A percentile compares a stretch with the other conserved stretches of the same genome.
These are phyloP conservation scores for Rhadinocentrus ornatus DNA, from an alignment of 2,797 vertebrate genomes.

Conservation along the genomic window DNA sequence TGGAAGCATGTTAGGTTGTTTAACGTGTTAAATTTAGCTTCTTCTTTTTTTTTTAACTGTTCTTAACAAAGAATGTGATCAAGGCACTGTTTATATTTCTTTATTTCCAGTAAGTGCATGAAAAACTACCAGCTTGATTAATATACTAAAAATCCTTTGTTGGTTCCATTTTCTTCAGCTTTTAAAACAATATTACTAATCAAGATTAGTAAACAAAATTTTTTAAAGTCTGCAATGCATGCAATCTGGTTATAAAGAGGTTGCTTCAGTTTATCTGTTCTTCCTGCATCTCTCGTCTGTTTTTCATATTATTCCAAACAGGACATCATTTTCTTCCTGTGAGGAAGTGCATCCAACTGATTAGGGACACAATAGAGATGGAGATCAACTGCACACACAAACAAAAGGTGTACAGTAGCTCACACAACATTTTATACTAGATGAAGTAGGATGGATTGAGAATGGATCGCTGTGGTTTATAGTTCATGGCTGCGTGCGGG, in stretches of 20 bases:
- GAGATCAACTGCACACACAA: slow-evolving; percentile 27
- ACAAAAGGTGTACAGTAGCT: slow-evolving; percentile 18
- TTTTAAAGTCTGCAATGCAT: background rate
- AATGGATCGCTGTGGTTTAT: slow-evolving; percentile 41
- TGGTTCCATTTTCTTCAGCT: background rate
- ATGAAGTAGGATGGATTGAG: slow-evolving; percentile 60
- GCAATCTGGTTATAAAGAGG: slow-evolving; percentile 3
- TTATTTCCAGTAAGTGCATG: background rate
- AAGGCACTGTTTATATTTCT: background rate
- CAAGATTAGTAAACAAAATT: background rate
- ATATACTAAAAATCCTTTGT: background rate
- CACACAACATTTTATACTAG: slow-evolving; percentile 14
- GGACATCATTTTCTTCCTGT: slow-evolving; percentile 59
- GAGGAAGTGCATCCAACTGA: slow-evolving; percentile 65
- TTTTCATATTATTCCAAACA: slow-evolving; percentile 65
- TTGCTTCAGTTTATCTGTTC: slow-evolving; percentile 2
- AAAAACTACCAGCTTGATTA: background rate
- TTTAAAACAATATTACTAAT: background rate
- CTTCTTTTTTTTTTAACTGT: background rate
- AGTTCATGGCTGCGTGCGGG: slow-evolving; percentile 14
- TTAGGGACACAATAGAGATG: slow-evolving; percentile 53
- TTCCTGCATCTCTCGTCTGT: slow-evolving; percentile 32
- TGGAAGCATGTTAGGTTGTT: slow-evolving; percentile 11
- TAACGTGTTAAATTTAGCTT: background rate
- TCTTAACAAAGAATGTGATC: no score